Conservation (phyloP, 2,797 vertebrate species). For the Peromyscus aztecus region DNA sequence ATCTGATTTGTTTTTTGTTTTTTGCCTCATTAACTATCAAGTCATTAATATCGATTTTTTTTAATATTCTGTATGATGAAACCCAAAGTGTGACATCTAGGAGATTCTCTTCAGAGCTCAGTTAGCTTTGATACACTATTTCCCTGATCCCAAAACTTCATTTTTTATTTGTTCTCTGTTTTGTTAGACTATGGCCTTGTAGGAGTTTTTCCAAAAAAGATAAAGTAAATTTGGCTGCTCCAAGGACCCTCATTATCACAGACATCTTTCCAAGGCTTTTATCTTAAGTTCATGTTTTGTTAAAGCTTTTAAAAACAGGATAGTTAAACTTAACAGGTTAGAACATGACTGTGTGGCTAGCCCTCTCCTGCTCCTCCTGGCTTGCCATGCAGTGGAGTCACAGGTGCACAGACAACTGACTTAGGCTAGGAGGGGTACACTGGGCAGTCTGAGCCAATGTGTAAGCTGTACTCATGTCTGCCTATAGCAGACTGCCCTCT, state of each 20-base stretch:
- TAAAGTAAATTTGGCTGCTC: not conserved
- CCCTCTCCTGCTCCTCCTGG: not conserved
- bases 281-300: not conserved
- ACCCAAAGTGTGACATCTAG: not conserved
- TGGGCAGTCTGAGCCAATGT: fast-evolving
- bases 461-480: not conserved
- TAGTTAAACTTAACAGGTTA: not conserved
- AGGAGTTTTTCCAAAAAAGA: not conserved
- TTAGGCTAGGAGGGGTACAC: too few relatives aligned
- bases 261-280: not conserved
- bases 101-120: not conserved
- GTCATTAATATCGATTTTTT: not conserved
- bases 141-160: not conserved
- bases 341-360: not conserved
- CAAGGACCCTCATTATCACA: too few relatives aligned
- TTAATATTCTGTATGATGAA: not conserved
- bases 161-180: not conserved
- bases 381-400: not conserved
- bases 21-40: not conserved
- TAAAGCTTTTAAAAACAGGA: not conserved
- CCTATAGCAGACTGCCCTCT: not conserved
- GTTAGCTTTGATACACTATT: not conserved
- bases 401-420: not conserved
- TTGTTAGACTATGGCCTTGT: not conserved
- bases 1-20: not conserved